A percentile compares a stretch with the other conserved stretches of the same genome.
Evolutionary conservation across 2,888 invertebrate genomes (phyloP).

Genomic region (Eurois occulta): DNA sequence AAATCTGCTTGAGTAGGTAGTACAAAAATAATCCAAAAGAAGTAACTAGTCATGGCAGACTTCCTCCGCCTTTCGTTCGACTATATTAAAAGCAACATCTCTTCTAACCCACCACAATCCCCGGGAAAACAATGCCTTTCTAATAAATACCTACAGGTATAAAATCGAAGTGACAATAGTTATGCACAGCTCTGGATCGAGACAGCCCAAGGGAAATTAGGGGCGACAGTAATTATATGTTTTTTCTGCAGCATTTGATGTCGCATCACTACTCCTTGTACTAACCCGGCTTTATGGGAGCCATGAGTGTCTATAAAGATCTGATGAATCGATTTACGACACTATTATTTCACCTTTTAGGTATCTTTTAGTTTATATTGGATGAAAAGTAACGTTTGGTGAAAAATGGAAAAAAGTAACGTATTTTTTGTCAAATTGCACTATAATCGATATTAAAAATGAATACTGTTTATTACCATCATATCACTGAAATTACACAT

Average conservation of each 20-base stretch:
- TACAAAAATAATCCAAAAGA: not conserved
- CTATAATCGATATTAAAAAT: not conserved
- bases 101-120: constrained; percentile 41
- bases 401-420: not conserved
- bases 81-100: not conserved
- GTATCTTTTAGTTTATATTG: constrained; percentile 8
- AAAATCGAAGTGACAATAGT: constrained; percentile 61
- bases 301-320: constrained; percentile 35
- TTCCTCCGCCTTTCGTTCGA: not conserved
- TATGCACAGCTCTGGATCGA: constrained; percentile 63
- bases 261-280: constrained; percentile 47
- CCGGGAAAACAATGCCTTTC: constrained; percentile 24
- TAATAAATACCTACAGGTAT: constrained; percentile 43
- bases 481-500: constrained; percentile 5
- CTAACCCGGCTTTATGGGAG: constrained; percentile 34
- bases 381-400: not conserved
- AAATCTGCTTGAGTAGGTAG: not conserved
- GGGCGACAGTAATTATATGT: constrained; percentile 82
- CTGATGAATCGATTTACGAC: constrained; percentile 34
- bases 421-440: not conserved
- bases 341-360: constrained; percentile 21
- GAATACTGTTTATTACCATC: not conserved
- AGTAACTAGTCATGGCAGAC: not conserved
- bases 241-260: constrained; percentile 70
- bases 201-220: constrained; percentile 83